phyloP scores from a whole-genome alignment of 2,113 vertebrate genomes.

The Tachycineta bicolor region DNA sequence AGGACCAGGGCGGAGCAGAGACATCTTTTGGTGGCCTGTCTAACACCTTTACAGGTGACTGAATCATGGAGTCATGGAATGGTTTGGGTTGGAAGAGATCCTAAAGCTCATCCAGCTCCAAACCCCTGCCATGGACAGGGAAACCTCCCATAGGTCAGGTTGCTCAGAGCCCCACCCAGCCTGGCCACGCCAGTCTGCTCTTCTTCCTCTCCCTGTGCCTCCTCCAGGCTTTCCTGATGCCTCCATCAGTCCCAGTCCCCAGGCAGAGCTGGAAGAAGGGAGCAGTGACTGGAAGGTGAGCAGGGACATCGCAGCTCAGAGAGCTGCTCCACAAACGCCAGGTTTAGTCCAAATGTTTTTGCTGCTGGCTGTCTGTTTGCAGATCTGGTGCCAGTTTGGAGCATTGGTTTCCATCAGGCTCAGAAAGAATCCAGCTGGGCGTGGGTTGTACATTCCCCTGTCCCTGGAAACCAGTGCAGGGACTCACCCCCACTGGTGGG shows the following conservation, averaged over 20 bases:
- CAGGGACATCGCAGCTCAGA: not conserved
- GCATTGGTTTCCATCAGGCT: not conserved
- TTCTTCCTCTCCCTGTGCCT: not conserved
- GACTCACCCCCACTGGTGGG: accelerated
- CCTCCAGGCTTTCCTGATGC: not conserved
- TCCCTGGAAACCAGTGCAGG: not conserved
- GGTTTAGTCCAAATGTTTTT: not conserved
- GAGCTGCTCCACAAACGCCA: not conserved
- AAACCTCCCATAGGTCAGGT: not conserved
- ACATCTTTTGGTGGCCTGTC: not conserved
- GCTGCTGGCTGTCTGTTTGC: not conserved
- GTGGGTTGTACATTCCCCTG: accelerated
- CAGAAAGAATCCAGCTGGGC: not conserved
- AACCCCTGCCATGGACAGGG: not conserved
- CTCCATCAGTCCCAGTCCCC: not conserved
- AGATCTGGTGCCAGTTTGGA: not conserved
- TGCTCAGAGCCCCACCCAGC: not conserved
- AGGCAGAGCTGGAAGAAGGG: not conserved
- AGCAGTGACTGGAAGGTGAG: not conserved
- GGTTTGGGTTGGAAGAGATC: not conserved
- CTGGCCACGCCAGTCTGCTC: not conserved
- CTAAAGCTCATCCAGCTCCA: not conserved
- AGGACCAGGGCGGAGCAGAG: not conserved
- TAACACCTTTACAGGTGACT: not conserved
- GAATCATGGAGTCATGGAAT: not conserved